phyloP scores from a whole-genome alignment of 2,888 invertebrate genomes.

The Caenorhabditis auriculariae region DNA sequence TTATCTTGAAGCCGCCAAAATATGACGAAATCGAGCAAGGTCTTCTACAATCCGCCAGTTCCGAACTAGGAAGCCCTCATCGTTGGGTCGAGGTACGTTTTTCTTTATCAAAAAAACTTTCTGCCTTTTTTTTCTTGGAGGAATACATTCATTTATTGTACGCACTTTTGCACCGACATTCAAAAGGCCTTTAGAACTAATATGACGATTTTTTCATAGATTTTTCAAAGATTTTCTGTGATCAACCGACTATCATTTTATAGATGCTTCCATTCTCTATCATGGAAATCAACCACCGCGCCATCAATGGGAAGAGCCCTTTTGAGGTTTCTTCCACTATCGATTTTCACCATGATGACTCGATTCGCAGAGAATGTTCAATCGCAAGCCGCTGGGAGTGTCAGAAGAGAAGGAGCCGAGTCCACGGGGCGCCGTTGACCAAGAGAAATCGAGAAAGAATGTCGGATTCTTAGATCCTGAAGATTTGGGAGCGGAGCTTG shows the following conservation, averaged over 20 bases:
- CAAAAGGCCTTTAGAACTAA: too few relatives aligned
- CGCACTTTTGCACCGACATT: too few relatives aligned
- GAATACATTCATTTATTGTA: too few relatives aligned
- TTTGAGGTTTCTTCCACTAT: slow-evolving; percentile 13
- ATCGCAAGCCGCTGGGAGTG: slow-evolving; percentile 22
- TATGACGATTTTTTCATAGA: too few relatives aligned
- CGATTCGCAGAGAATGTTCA: slow-evolving; percentile 28
- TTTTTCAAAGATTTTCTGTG: not conserved
- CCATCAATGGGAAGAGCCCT: not conserved
- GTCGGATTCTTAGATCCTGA: too few relatives aligned
- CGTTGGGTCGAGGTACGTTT: slow-evolving; percentile 40
- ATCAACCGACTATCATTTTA: not conserved
- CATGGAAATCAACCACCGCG: slow-evolving; percentile 33
- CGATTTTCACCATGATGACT: not conserved
- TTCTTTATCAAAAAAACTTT: too few relatives aligned
- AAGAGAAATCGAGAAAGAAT: not conserved
- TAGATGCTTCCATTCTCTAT: slow-evolving; percentile 19
- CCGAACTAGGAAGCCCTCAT: slow-evolving; percentile 17
- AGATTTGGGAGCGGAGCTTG: not conserved
- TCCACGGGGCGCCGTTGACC: not conserved
- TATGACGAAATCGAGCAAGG: slow-evolving; percentile 18
- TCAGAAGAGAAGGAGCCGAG: slow-evolving; percentile 3
- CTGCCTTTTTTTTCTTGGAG: too few relatives aligned
- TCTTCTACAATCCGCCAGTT: slow-evolving; percentile 9
- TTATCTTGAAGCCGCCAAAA: slow-evolving; percentile 3